Evolutionary conservation across 2,888 invertebrate genomes (phyloP).

Genomic region (Phortica okadai): DNA sequence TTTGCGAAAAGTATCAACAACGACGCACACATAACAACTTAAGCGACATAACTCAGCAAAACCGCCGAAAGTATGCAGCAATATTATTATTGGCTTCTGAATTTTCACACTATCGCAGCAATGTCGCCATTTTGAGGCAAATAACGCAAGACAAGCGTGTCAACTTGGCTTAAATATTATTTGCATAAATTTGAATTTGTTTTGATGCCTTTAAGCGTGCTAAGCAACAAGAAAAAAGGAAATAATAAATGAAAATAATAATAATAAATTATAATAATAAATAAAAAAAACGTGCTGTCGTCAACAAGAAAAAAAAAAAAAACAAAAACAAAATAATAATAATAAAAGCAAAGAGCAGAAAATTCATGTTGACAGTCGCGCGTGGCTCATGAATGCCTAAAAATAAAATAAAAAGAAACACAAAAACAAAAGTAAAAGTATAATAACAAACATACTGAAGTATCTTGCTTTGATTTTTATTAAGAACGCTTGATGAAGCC

Average conservation of each 20-base stretch:
- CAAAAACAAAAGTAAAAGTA: conserved; percentile 8
- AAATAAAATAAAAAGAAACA: conserved; percentile 2
- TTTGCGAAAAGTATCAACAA: background rate
- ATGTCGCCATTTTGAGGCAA: background rate
- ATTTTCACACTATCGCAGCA: background rate
- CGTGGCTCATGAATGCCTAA: background rate
- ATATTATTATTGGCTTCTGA: background rate
- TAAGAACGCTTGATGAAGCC: conserved; percentile 22
- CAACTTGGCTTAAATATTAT: conserved; percentile 23
- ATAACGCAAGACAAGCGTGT: conserved; percentile 1
- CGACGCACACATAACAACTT: background rate
- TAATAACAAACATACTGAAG: background rate
- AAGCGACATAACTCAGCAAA: background rate
- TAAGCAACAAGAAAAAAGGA: background rate
- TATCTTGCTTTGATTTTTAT: conserved; percentile 19
- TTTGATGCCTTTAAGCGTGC: conserved; percentile 1
- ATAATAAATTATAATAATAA: conserved; percentile 11
- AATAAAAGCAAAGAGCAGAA: background rate
- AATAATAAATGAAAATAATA: background rate
- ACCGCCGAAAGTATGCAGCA: background rate
- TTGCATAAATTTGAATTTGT: conserved; percentile 21
- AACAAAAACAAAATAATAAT: background rate
- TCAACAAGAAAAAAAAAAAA: conserved; percentile 1
- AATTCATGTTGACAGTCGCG: background rate
- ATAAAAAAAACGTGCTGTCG: conserved; percentile 6